Evolutionary conservation across 2,797 vertebrate species (phyloP), one percentile per base, ranked within the genome.

Genomic region (Siniperca obscura): DNA sequence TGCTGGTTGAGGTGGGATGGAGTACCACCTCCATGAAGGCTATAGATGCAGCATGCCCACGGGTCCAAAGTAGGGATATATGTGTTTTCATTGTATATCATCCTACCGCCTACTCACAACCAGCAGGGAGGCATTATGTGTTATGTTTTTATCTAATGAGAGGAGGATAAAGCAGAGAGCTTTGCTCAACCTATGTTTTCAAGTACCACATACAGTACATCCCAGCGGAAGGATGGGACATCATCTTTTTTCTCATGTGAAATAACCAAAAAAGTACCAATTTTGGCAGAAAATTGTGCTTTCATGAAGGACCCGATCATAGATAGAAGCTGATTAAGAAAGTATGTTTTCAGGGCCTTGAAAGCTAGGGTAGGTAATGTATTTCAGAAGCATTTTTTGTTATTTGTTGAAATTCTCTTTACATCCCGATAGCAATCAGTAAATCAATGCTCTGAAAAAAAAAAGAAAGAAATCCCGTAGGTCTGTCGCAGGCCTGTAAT

Each of bases 81-180:
- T 84, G 38, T 71, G 46, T 70, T 81, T 74, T 72, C 27, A 84
- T 13, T 72, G 16, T 42, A 72, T 27, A 71, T 76, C 71, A 79
- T 72, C 34, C 52, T 40, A 40, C 48, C 46, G 10, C 80, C 87
- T 69, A 61, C 84, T 74, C 74, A 59, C 44, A 80, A 40, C 38
- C 74, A 84, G 69, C 56, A 68, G 67, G 40, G 59, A 76, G 55
- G 61, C 69, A 60, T 74, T 74, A 80, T 70, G 52, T 50, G 40
- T 55, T 36, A 7, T 74, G 72, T 74, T 78, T 85, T 30, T 52
- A 65, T 61, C 55, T 80, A 80, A 82, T 86, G 71, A 85, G 71
- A 85, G 25, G 38, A 78, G 64, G 73, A 62, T 55, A 25, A 82
- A 66, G 60, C 60, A 22, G 53, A 66, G 55, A 70, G 71, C 56